Conservation (phyloP, 2,888 invertebrate genomes). For the Dexiosoma caninum region DNA sequence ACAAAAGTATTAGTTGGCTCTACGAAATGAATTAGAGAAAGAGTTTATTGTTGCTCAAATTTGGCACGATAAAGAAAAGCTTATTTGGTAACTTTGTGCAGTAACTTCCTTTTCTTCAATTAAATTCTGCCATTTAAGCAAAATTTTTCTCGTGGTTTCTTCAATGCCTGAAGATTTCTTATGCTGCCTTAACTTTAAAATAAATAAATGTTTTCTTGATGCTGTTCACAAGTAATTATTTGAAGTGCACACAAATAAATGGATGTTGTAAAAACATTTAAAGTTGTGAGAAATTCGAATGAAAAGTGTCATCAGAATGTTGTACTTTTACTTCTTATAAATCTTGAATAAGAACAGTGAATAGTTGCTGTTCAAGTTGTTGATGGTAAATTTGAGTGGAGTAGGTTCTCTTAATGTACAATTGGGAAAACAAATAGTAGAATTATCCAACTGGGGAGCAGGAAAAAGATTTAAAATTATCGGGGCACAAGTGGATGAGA, state of each 20-base stretch:
- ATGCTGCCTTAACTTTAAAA: background rate
- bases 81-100: background rate
- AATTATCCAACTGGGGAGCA: no score
- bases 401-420: background rate
- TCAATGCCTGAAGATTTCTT: background rate
- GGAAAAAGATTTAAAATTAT: no score
- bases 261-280: constrained; percentile 35
- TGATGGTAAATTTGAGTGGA: background rate
- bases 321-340: background rate
- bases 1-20: background rate
- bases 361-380: constrained; percentile 4
- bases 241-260: constrained; percentile 43
- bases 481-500: no score
- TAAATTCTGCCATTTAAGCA: background rate
- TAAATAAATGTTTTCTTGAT: constrained; percentile 15
- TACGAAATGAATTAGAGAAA: background rate
- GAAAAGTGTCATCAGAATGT: constrained; percentile 45
- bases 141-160: background rate
- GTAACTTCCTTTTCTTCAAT: background rate
- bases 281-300: constrained; percentile 50
- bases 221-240: constrained; percentile 51
- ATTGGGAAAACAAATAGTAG: constrained; percentile 13
- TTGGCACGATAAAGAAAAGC: background rate
- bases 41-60: background rate
- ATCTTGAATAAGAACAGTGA: constrained; percentile 4